Base-by-base conservation (phyloP, 1,140 invertebrate genomes). In the Papilio polytes region DNA sequence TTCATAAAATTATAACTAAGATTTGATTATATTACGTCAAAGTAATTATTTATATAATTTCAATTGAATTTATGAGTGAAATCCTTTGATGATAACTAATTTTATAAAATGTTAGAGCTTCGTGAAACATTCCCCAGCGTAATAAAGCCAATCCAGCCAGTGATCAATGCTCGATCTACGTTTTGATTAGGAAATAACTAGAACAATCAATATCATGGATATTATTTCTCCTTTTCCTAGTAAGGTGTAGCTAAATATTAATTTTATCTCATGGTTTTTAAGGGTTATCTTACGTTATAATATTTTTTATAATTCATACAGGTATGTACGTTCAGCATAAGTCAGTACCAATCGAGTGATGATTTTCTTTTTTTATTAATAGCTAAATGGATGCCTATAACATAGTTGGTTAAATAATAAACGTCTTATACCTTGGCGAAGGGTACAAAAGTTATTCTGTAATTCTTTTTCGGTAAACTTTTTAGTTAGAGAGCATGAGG, bases 401-500 rank as follows among this genome's bases (percentile, higher is more conserved):
- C 18, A 18, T 53, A 53, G n/a, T 53, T 53, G 51, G 18, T 53
- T 1, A 53, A 56, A 56, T 56, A 56, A 56, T 56, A 56, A 20
- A 56, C 53, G 18, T 20, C 18, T 20, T 51, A 18, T 51, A 56
- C 53, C 53, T 56, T 56, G 53, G 1, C 26, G 12, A 12, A 70
- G 63, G 26, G 13, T 36, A 31, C 13, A 70, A 70, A 70, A 31
- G 63, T 70, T 70, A 31, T 63, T 26, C 59, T 63, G 22, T 63
- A 26, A 63, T 31, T 70, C 22, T 31, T 70, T 31, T 70, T 70
- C 15, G 63, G 63, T 8, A 26, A 70, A 70, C 63, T 70, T 70
- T 70, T 70, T 70, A 70, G 26, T 70, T 15, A 12, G 63, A 70
- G 26, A 31, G 13, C 31, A 31, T 70, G 22, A 10, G 59, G 59